Evolutionary conservation across 2,113 vertebrate genomes (phyloP).

Genomic region (Menidia beryllina): DNA sequence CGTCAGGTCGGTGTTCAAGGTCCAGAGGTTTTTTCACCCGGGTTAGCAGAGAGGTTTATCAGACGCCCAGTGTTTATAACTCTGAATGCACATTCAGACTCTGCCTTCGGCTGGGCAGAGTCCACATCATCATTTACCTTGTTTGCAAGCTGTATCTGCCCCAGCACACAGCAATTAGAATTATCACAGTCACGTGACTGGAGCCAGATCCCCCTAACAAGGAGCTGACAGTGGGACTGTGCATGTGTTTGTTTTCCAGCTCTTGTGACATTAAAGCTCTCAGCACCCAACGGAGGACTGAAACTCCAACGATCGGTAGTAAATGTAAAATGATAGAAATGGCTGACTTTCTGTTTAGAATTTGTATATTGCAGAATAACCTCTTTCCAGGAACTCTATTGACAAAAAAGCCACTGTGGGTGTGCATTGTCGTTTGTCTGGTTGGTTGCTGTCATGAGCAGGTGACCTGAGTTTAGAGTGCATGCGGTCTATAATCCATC

Average conservation of each 20-base stretch:
- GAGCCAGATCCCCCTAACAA: constrained; percentile 54
- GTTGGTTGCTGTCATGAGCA: too few species aligned
- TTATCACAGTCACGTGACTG: constrained; percentile 50
- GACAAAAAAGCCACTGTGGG: too few species aligned
- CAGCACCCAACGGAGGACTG: constrained; percentile 24
- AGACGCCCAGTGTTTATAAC: constrained; percentile 9
- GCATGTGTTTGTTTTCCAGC: constrained; percentile 70
- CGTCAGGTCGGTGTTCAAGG: constrained; percentile 4
- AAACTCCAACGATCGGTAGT: not conserved
- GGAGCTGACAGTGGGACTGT: constrained; percentile 59
- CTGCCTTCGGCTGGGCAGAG: not conserved
- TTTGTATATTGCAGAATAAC: too few species aligned
- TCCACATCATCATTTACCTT: constrained; percentile 12
- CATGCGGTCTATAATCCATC: too few species aligned
- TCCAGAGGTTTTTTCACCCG: constrained; percentile 33
- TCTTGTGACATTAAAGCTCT: constrained; percentile 55
- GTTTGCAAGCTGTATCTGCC: constrained; percentile 32
- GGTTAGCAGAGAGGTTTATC: constrained; percentile 30
- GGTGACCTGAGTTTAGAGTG: too few species aligned
- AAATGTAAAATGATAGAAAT: too few species aligned
- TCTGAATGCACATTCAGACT: not conserved
- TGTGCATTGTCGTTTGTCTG: too few species aligned
- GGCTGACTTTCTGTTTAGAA: too few species aligned
- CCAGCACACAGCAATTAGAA: constrained; percentile 32
- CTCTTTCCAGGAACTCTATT: too few species aligned